These are phyloP conservation scores for Gymnocypris eckloni DNA, from an alignment of 2,797 vertebrate genomes.

Conservation along the genomic window DNA sequence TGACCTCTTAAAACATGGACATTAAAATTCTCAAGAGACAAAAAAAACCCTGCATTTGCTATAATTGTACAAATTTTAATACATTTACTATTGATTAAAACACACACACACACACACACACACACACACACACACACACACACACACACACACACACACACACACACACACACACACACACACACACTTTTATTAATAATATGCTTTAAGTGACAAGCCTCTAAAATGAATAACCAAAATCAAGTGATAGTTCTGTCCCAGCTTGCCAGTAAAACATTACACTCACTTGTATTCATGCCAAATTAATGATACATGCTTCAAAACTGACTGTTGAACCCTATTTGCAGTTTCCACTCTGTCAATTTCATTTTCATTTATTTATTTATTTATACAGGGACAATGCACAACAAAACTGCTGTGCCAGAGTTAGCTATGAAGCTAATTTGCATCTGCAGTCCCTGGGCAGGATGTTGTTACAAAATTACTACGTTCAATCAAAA, in stretches of 20 bases:
- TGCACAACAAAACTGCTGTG: too few relatives aligned
- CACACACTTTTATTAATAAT: not conserved
- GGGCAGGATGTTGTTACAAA: too few relatives aligned
- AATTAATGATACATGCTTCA: not conserved
- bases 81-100: not conserved
- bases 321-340: not conserved
- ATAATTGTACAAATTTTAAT: not conserved
- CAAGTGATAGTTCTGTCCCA: not conserved
- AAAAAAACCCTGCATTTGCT: not conserved
- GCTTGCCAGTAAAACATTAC: not conserved
- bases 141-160: too few relatives aligned
- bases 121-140: too few relatives aligned
- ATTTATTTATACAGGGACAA: too few relatives aligned
- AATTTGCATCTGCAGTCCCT: too few relatives aligned
- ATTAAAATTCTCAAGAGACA: not conserved
- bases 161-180: too few relatives aligned
- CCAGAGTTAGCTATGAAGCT: too few relatives aligned
- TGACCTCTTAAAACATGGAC: not conserved
- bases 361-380: not conserved
- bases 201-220: not conserved
- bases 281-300: not conserved
- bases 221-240: not conserved
- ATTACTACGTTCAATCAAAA: too few relatives aligned
- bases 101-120: not conserved
- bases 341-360: not conserved